Evolutionary conservation across 2,113 vertebrate genomes (phyloP), one percentile per base, ranked within the genome.

Genomic region (Mormoops blainvillei): DNA sequence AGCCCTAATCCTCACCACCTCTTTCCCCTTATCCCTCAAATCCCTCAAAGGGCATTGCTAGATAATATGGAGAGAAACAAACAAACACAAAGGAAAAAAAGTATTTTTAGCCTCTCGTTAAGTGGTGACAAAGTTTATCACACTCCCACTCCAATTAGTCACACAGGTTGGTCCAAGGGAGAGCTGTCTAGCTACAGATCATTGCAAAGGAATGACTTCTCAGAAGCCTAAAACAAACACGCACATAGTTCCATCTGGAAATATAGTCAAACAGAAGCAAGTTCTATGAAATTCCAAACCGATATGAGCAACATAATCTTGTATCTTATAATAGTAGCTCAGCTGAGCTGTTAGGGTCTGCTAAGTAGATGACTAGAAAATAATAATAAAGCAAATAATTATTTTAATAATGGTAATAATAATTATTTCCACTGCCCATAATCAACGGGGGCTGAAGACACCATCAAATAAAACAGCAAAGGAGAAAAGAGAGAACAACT

Each of bases 221-320:
- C 77, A 43, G 88, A 90, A 95, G 70, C 90, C 91, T 87, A 96
- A 98, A 77, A 84, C 95, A 97, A 93, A 92, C 95, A 87, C 85
- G 76, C 83, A 92, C 95, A 97, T 33, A 96, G 86, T 93, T 86
- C 98, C 98, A 98, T 98, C 98, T 98, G 98, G 98, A 98, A 98
- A 98, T 45, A 22, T 14, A 84, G 98, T 97, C 97, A 98, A 73
- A 95, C 7, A 91, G 96, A 94, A 97, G 97, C 87, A 95, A 98
- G 98, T 96, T 83, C 98, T 98, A 91, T 70, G 73, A 52, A 98
- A 98, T 94, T 97, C 98, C 98, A 98, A 89, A 4, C 33, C 88
- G 97, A 93, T 43, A 36, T 56, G 20, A 36, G 90, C 95, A 94
- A 96, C 4, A 94, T 91, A 0, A 45, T 61, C 97, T 26, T 86